phyloP scores from a whole-genome alignment of 2,888 invertebrate genomes.

The Ecliptopera silaceata region DNA sequence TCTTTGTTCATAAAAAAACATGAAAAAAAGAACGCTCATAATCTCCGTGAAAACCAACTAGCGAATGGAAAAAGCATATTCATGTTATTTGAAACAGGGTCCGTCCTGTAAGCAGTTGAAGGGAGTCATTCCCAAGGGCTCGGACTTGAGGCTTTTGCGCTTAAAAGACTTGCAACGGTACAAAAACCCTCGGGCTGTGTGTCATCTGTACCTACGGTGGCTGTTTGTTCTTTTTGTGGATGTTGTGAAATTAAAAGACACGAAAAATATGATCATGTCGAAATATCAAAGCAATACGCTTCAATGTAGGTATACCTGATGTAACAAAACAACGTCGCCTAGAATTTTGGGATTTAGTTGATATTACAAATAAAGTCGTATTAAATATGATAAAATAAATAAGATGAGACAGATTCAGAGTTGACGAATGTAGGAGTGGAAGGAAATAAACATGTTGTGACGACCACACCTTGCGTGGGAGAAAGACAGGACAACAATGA shows the following conservation, averaged over 20 bases:
- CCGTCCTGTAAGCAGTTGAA: constrained; percentile 37
- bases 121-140: constrained; percentile 53
- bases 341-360: no score
- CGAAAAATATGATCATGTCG: neutral
- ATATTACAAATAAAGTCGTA: no score
- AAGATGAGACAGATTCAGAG: no score
- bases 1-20: neutral
- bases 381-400: no score
- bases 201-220: constrained; percentile 13
- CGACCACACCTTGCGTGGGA: no score
- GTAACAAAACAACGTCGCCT: no score
- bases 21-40: constrained; percentile 3
- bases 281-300: constrained; percentile 1
- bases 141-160: constrained; percentile 31
- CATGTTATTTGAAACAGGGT: constrained; percentile 42
- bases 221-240: constrained; percentile 17
- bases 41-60: constrained; percentile 29
- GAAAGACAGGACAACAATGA: no score
- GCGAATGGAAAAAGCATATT: constrained; percentile 36
- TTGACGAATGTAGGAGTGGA: no score
- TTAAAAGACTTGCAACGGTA: constrained; percentile 33
- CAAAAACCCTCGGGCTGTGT: constrained; percentile 26
- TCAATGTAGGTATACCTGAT: no score
- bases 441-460: no score
- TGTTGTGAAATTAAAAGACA: neutral